phyloP scores from a whole-genome alignment of 2,113 vertebrate genomes.

The Petrocephalus zakoni region DNA sequence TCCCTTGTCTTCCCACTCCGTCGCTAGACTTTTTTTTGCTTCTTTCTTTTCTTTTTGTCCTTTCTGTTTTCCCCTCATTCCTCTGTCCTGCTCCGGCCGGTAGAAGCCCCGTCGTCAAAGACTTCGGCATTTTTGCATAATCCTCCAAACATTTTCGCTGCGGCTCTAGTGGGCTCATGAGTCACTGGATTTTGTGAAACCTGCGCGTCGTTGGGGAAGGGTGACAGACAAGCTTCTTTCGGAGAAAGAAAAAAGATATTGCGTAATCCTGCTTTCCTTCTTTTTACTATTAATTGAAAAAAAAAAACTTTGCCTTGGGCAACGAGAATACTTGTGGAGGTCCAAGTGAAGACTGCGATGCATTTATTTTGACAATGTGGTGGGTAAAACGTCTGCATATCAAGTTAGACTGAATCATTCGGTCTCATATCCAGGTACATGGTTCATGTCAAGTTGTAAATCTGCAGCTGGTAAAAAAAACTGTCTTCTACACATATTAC shows the following conservation, averaged over 20 bases:
- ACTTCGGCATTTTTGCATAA: slow-evolving; percentile 13
- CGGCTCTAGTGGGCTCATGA: slow-evolving; percentile 37
- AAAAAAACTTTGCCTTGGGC: slow-evolving; percentile 25
- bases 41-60: slow-evolving; percentile 37
- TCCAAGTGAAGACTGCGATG: neutral
- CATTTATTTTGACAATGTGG: slow-evolving; percentile 8
- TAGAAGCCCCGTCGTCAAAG: slow-evolving; percentile 40
- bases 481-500: neutral
- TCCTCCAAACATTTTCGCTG: slow-evolving; percentile 5
- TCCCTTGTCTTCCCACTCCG: slow-evolving; percentile 57
- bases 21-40: slow-evolving; percentile 43
- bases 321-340: neutral
- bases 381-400: neutral
- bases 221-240: slow-evolving; percentile 19
- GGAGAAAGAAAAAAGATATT: slow-evolving; percentile 15
- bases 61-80: slow-evolving; percentile 10
- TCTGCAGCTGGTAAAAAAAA: neutral
- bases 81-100: slow-evolving; percentile 32
- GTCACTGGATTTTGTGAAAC: slow-evolving; percentile 36
- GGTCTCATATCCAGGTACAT: neutral
- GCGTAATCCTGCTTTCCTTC: slow-evolving; percentile 16
- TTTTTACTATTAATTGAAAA: neutral
- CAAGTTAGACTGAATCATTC: neutral
- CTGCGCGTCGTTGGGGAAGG: slow-evolving; percentile 9
- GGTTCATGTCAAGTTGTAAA: neutral